Base-by-base conservation (phyloP, 2,888 invertebrate species). In the Euplagia quadripunctaria region DNA sequence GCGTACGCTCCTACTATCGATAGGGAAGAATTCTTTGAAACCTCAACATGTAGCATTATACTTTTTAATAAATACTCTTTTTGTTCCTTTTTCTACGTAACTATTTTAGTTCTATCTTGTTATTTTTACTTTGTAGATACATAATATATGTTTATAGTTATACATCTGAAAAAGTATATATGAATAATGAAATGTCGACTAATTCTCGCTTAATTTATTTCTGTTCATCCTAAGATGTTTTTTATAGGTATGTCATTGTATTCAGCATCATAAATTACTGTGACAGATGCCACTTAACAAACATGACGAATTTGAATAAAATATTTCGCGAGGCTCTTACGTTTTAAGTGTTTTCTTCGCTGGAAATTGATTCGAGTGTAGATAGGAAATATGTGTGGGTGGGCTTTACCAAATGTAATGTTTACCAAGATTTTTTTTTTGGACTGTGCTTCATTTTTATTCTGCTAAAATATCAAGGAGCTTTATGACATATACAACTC, bases 271-370 rank as follows among this genome's bases (percentile, higher is more conserved):
- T 65, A 65, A 61, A 61, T 61, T 65, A 7, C 46, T 20, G 2
- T 46, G 64, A 46, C 64, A 46, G 64, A 20, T 12, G 46, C 12
- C 42, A 20, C n/a, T 12, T 20, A n/a, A 12, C n/a, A 43, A 64
- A 64, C 12, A 4, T n/a, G 11, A 64, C n/a, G n/a, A n/a, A 64
- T 65, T 65, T 65, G 43, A 46, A 65, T 65, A 46, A 46, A 64
- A 11, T 46, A 20, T 3, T 6, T 65, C 20, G 6, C n/a, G 11
- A 46, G 14, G 65, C 46, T 49, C 4, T 66, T 5, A 61, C 31
- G 7, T 31, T 20, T 61, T 31, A 31, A 61, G 61, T 49, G 49
- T 31, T 66, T 31, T 66, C 16, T 66, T 66, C 20, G 42, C 65
- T 46, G 7, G 1, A 20, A 20, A 46, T 14, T 20, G 42, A 12